phyloP scores from a whole-genome alignment of 2,888 invertebrate species.

The Caenorhabditis uteleia region DNA sequence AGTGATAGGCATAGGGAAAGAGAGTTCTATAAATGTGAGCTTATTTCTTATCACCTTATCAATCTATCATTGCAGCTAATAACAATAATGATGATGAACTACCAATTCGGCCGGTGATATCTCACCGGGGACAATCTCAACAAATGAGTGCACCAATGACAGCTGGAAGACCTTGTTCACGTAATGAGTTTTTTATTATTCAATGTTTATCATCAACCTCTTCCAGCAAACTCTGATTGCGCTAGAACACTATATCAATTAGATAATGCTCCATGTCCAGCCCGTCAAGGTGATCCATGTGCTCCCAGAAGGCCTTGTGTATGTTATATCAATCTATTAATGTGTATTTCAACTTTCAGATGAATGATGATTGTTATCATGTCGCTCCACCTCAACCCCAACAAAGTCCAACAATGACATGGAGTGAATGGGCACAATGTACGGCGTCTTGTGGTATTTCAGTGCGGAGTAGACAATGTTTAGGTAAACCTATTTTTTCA shows the following conservation, averaged over 20 bases:
- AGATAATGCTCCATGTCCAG: conserved; percentile 54
- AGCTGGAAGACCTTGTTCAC: conserved; percentile 25
- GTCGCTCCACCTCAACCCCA: conserved; percentile 16
- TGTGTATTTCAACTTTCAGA: conserved; percentile 13
- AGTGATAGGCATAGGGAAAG: background rate
- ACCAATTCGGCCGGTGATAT: conserved; percentile 30
- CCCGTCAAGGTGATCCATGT: conserved; percentile 54
- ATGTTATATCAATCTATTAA: conserved; percentile 7
- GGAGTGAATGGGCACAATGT: conserved; percentile 54
- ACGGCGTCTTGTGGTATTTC: conserved; percentile 50
- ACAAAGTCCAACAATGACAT: conserved; percentile 35
- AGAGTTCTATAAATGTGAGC: background rate
- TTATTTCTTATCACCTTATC: too few species aligned
- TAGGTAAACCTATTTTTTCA: conserved; percentile 19
- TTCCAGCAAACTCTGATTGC: conserved; percentile 39
- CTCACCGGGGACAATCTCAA: conserved; percentile 29
- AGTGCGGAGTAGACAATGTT: conserved; percentile 39
- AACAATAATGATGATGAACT: conserved; percentile 22
- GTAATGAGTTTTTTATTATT: too few species aligned
- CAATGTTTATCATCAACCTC: background rate
- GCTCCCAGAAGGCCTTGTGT: conserved; percentile 54
- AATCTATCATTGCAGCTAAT: too few species aligned
- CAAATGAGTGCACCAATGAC: conserved; percentile 29
- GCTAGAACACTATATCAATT: conserved; percentile 25
- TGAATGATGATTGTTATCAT: conserved; percentile 42